These are phyloP conservation scores for Labrus mixtus DNA, from an alignment of 2,113 vertebrate genomes.

Conservation along the genomic window DNA sequence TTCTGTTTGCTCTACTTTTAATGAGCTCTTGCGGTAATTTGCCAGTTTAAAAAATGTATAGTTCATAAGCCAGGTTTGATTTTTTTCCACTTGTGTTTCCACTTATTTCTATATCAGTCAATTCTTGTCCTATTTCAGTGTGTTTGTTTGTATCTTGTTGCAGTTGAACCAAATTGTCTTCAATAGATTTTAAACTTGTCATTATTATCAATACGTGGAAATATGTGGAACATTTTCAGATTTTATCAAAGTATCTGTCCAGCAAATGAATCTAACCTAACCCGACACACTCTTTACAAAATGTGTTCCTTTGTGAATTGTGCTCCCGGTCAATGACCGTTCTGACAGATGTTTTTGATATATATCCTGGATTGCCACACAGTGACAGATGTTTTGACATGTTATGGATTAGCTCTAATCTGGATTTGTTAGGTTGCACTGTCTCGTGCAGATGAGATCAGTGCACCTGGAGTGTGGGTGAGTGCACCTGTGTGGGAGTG, in stretches of 20 bases:
- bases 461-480: conserved; percentile 68
- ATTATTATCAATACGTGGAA: too few relatives aligned
- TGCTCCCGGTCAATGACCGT: conserved; percentile 18
- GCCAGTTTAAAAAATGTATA: too few relatives aligned
- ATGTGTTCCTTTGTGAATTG: conserved; percentile 26
- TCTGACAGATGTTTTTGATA: conserved; percentile 48
- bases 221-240: too few relatives aligned
- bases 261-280: not conserved
- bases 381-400: conserved; percentile 79
- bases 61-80: too few relatives aligned
- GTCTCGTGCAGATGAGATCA: conserved; percentile 56
- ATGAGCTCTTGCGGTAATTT: too few relatives aligned
- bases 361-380: conserved; percentile 48
- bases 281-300: not conserved
- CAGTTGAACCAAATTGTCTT: too few relatives aligned
- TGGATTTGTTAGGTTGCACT: conserved; percentile 64
- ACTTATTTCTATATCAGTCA: too few relatives aligned
- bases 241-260: not conserved
- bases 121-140: too few relatives aligned
- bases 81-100: too few relatives aligned
- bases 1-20: too few relatives aligned
- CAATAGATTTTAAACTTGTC: too few relatives aligned
- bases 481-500: conserved; percentile 71
- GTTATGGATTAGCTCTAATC: conserved; percentile 63
- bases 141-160: too few relatives aligned